Base-by-base conservation (phyloP, 2,113 vertebrate species). In the Pterocles orientalis region DNA sequence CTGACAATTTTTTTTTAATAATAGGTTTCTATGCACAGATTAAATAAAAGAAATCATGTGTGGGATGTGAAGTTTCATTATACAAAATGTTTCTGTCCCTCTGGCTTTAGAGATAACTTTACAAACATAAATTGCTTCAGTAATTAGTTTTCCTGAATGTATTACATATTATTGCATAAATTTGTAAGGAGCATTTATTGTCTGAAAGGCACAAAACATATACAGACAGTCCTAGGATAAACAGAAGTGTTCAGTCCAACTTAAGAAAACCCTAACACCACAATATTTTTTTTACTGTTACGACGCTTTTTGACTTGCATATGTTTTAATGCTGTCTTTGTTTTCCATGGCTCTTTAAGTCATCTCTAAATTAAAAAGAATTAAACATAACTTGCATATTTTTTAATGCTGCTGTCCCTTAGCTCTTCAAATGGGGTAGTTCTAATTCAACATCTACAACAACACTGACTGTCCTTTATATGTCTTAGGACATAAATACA, bases 101-200 rank as follows among this genome's bases (percentile, higher is more conserved):
- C 82, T 86, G 88, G 86, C 60, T 92, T 90, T 82, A 94, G 75
- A 94, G 75, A 94, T 90, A 96, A 79, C 39, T 87, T 94, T 88
- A 54, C 54, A 95, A 87, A 75, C 45, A 91, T 47, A 91, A 87
- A 90, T 71, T 93, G 65, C 29, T 94, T 91, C 82, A 93, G 28
- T 92, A 96, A 94, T 95, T 94, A 95, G 41, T 93, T 94, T 95
- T 82, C 47, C 39, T 95, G 92, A 95, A 88, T 96, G 71, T 65
- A 92, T 90, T 91, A 66, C 23, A 14, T 82, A 76, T 43, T 82
- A 69, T 61, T 86, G 78, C 79, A 79, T 53, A 94, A 75, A 88
- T 94, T 64, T 95, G 15, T n/a, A 23, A 25, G 39, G 34, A 77
- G 7, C 51, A 81, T 88, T 92, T 90, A 25, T 82, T 92, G 58